Base-by-base conservation (phyloP, 2,113 vertebrate genomes). In the Bettongia penicillata region DNA sequence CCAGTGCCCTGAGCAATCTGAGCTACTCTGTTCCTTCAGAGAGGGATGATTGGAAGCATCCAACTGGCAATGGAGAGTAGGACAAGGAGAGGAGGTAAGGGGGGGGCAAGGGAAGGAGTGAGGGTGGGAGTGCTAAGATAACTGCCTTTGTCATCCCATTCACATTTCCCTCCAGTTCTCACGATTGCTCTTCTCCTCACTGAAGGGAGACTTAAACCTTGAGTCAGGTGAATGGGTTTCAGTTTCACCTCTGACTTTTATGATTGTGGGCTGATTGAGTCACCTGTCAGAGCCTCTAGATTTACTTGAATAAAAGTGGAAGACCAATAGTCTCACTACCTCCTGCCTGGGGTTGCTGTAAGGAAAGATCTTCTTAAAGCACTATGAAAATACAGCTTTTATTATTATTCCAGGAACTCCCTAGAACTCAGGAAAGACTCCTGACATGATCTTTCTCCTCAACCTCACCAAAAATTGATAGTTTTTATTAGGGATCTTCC, bases 1-100 rank as follows among this genome's bases (percentile, higher is more conserved):
- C 52, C n/a, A 16, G 22, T 16, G 89, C 91, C 91, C 57, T 55
- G 55, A 91, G 53, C 7, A 6, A 37, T 55, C 68, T 53, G 14
- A 0, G 0, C 14, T 49, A 19, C 90, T 53, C 24, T 7, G 43
- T 16, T 93, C 90, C 50, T 43, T 52, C 1, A 0, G 43, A 53
- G 77, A 84, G 90, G 8, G 25, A 22, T 0, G 31, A 43, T 23
- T 77, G 37, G 43, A n/a, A 19, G 50, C 25, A 24, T 26, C 12
- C 0, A 37, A 50, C 24, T 1, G n/a, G 19, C 0, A 0, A 6
- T 7, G 11, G 49, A 37, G 23, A 3, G 31, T 5, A 8, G 37
- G 6, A 43, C 37, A 3, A 37, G 10, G 28, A 91, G 0, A 23
- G 0, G 57, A 92, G 92, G 48, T 91, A 51, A 25, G 47, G 61